A percentile compares a stretch with the other conserved stretches of the same genome.
These are phyloP conservation scores for Poicephalus meyeri DNA, from an alignment of 2,113 vertebrate species.

Conservation along the genomic window DNA sequence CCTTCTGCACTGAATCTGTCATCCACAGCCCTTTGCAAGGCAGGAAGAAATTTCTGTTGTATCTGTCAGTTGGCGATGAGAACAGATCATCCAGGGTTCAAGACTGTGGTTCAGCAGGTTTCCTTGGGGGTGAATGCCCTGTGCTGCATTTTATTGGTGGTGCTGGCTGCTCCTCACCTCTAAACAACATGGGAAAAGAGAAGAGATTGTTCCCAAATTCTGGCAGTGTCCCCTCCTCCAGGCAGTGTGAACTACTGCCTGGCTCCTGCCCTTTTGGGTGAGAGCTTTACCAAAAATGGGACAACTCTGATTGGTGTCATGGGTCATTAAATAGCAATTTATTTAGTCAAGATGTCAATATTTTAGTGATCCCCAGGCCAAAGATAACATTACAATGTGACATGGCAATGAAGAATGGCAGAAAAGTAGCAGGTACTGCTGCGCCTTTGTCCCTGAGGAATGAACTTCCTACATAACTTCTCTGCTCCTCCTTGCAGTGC, in stretches of 20 bases:
- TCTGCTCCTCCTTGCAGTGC: neutral
- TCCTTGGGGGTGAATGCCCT: neutral
- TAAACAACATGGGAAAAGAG: neutral
- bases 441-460: neutral
- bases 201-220: neutral
- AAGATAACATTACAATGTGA: accelerated
- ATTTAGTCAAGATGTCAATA: neutral
- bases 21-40: neutral
- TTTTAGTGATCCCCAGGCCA: no score
- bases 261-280: neutral
- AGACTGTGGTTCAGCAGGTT: neutral
- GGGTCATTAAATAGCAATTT: neutral
- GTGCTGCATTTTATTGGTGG: neutral
- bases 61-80: neutral
- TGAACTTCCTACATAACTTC: accelerated
- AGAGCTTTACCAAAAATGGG: neutral
- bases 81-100: neutral
- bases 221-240: neutral
- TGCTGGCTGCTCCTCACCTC: neutral
- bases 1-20: conserved; percentile 1
- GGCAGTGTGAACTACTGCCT: neutral
- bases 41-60: neutral
- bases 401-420: neutral
- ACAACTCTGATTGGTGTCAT: neutral
- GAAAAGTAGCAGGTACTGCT: neutral